Evolutionary conservation across 2,113 vertebrate species (phyloP), one percentile per base, ranked within the genome.

Genomic region (Clarias batrachus): DNA sequence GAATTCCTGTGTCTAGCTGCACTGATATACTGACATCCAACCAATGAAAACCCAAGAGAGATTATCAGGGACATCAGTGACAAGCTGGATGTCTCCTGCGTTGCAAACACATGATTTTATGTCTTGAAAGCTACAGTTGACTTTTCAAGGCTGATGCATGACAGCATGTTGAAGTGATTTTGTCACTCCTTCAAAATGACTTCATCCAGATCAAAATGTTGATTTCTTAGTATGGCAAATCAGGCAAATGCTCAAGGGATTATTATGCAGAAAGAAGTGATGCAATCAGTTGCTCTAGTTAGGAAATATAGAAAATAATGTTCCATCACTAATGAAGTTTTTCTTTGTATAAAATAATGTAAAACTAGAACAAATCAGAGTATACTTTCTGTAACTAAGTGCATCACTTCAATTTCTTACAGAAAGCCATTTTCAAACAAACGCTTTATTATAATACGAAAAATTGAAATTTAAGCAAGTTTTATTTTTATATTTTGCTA

Each of bases 21-120:
- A 81, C 19, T 78, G 68, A 89, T 84, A 74, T 13, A 41, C 60
- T 10, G 12, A 68, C 8, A 16, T 84, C 23, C 33, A 74, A 66
- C n/a, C 65, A 85, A 68, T 70, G 56, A 62, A 33, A 68, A 73
- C 30, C 68, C 63, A 80, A 81, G 65, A 73, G 76, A 13, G 41
- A 71, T 66, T 56, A 63, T 83, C 62, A 66, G 81, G 21, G 14
- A 57, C 77, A 85, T 25, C 41, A 5, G 23, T 19, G 56, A 81
- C 85, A 89, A 78, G 73, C n/a, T 52, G 25, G 27, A 86, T 57
- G 65, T 81, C 85, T 80, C 41, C 65, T 27, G 56, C 65, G 84
- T 86, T 56, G 13, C 63, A 63, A 65, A 41, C 54, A 82, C 66
- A 54, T 33, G 33, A 74, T 76, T 74, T 68, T 84, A 10, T 33